Evolutionary conservation across 2,888 invertebrate genomes (phyloP), one percentile per base, ranked within the genome.

Genomic region (Therioaphis trifolii): DNA sequence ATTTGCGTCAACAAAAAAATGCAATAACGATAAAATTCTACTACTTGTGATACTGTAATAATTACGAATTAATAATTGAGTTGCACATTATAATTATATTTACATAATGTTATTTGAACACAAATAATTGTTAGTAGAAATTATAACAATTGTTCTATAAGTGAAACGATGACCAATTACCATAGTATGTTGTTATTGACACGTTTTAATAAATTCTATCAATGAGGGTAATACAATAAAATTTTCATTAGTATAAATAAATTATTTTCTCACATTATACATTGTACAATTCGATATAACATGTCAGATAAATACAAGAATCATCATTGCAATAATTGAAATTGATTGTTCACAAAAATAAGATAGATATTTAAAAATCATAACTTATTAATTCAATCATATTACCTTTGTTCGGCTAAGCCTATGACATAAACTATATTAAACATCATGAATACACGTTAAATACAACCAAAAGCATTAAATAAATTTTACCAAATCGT

Each of bases 21-120:
- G n/a, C 24, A 68, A 68, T 21, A 21, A 18, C 29, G 18, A 29
- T 29, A 11, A 21, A 24, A 43, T 69, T 43, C 43, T 69, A 24
- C 12, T 18, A 15, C 7, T 21, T 14, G n/a, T 2, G 14, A 43
- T 40, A 43, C 68, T 15, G 12, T 14, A 35, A 40, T n/a, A 68
- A 68, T 68, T 12, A 68, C n/a, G n/a, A 69, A 69, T 69, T 43
- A 69, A 69, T 69, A 69, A 69, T 43, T 69, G 7, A 69, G 35
- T 69, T 2, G 14, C 7, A 15, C 40, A 21, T 43, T 69, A 43
- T 43, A 11, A 15, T 52, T 15, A 52, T 63, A 63, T 29, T 63
- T 63, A 9, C 29, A 63, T 63, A 29, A 29, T 27, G 29, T 29
- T 27, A 27, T 63, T 63, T 7, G 29, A 18, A 68, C 21, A 40